A percentile compares a stretch with the other conserved stretches of the same genome.
These are phyloP conservation scores for Protobothrops mucrosquamatus DNA, from an alignment of 2,113 vertebrate genomes.

Conservation along the genomic window DNA sequence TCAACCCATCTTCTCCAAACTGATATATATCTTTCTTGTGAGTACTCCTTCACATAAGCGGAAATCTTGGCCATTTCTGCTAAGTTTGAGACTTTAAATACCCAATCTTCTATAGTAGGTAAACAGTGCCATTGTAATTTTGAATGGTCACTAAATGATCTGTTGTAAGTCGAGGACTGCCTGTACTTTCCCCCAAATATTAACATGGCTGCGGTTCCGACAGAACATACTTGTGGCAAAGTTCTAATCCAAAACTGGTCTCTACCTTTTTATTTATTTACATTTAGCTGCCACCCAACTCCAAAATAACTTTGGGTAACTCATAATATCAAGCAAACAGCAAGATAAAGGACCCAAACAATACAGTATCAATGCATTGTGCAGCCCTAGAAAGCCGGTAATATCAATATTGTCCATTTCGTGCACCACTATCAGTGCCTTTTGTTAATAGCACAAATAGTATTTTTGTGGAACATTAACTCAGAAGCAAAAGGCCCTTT, in stretches of 20 bases:
- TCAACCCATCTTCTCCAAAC: too few relatives aligned
- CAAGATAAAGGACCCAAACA: neutral
- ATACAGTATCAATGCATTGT: neutral
- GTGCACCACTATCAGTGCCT: neutral
- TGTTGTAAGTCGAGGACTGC: too few relatives aligned
- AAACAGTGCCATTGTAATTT: too few relatives aligned
- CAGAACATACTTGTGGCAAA: neutral
- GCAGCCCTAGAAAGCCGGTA: neutral
- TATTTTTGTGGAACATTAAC: constrained; percentile 49
- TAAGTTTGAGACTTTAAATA: too few relatives aligned
- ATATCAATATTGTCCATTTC: neutral
- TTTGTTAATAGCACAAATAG: neutral
- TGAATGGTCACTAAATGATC: too few relatives aligned
- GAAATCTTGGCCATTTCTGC: too few relatives aligned
- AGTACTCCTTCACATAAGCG: too few relatives aligned
- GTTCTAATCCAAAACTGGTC: neutral
- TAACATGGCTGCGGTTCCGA: neutral
- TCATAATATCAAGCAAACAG: neutral
- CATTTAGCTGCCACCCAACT: neutral
- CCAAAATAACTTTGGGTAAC: neutral
- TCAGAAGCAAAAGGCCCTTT: constrained; percentile 59
- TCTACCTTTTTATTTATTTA: neutral
- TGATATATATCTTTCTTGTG: too few relatives aligned
- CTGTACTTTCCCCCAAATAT: neutral
- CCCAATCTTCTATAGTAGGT: too few relatives aligned